Evolutionary conservation across 2,113 vertebrate genomes (phyloP).

Genomic region (Calyptomena viridis): DNA sequence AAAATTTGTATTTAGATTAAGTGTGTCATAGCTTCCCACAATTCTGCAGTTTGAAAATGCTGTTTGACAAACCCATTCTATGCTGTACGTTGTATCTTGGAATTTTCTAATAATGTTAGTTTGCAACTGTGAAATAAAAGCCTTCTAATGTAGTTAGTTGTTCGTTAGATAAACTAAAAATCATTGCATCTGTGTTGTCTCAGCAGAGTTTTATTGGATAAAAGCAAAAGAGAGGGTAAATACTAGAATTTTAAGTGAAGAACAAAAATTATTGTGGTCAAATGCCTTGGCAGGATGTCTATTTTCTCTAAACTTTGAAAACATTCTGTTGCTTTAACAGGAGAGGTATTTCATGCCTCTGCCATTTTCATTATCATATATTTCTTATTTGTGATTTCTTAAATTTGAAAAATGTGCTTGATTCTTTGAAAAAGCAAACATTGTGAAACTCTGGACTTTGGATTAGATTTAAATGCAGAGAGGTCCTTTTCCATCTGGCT

Average conservation of each 20-base stretch:
- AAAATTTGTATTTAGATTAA: background rate
- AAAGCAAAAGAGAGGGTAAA: background rate
- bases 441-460: background rate
- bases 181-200: background rate
- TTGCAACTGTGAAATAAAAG: background rate
- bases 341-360: background rate
- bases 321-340: background rate
- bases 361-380: background rate
- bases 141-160: background rate
- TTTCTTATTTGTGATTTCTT: constrained; percentile 9
- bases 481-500: background rate
- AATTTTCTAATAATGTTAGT: background rate
- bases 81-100: background rate
- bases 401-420: background rate
- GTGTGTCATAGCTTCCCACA: background rate
- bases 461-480: background rate
- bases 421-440: background rate
- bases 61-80: background rate
- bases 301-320: background rate
- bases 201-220: background rate
- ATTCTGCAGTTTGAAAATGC: background rate
- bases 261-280: background rate
- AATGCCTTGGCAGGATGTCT: background rate
- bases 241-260: background rate
- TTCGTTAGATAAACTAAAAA: background rate